A percentile compares a stretch with the other conserved stretches of the same genome.
phyloP scores from a whole-genome alignment of 2,113 vertebrate genomes.

The Otis tarda region DNA sequence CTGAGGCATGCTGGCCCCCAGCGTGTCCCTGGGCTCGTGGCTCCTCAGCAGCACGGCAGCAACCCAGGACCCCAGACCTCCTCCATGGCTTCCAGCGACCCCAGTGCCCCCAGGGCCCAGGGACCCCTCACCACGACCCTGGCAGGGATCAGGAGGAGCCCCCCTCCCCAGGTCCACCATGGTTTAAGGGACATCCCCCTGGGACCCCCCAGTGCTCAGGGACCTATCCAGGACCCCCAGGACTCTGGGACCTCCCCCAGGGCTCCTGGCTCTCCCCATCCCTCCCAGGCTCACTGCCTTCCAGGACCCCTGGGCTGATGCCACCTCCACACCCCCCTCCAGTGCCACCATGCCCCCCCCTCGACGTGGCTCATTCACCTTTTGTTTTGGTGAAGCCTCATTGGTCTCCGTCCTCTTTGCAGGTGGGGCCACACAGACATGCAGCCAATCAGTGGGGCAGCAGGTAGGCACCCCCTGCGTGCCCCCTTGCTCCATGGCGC shows the following conservation, averaged over 20 bases:
- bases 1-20: fast-evolving
- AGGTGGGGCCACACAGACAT: background rate
- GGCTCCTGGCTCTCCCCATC: background rate
- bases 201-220: background rate
- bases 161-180: background rate
- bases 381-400: background rate
- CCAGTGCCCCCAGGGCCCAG: background rate
- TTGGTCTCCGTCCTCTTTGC: background rate
- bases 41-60: background rate
- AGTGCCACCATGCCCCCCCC: no score
- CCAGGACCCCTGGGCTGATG: background rate
- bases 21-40: background rate
- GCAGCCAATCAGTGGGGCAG: no score
- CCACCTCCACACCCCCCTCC: background rate
- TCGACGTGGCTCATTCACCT: background rate
- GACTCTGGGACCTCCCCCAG: no score
- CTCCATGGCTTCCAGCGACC: background rate
- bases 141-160: background rate
- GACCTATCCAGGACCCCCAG: background rate
- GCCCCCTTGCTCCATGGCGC: fast-evolving
- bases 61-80: background rate
- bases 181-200: background rate
- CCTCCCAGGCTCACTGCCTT: fast-evolving
- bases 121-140: background rate
- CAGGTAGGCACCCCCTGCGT: fast-evolving